These are phyloP conservation scores for Pachyrhynchus sulphureomaculatus DNA, from an alignment of 1,140 invertebrate species.

Conservation along the genomic window DNA sequence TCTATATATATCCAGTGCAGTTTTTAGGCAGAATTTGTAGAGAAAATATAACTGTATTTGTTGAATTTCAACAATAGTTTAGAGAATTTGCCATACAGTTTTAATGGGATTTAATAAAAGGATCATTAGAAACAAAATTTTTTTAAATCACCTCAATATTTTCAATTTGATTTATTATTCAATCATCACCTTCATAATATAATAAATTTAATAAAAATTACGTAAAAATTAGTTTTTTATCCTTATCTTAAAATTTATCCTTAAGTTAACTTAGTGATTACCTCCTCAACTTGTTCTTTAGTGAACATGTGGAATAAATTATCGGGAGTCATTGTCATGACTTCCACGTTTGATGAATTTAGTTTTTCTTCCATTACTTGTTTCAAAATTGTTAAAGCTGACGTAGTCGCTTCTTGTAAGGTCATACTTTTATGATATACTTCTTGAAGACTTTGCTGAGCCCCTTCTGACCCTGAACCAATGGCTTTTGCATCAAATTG, in stretches of 20 bases:
- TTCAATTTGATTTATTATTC: background rate
- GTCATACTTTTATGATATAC: slow-evolving; percentile 81
- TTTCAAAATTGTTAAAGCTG: slow-evolving; percentile 92
- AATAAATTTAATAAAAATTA: slow-evolving; percentile 1
- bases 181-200: background rate
- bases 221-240: slow-evolving; percentile 3
- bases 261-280: slow-evolving; percentile 78
- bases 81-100: too few species aligned
- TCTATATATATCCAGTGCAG: too few species aligned
- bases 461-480: slow-evolving; percentile 98
- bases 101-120: too few species aligned
- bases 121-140: too few species aligned
- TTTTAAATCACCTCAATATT: background rate
- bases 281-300: slow-evolving; percentile 87
- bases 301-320: slow-evolving; percentile 87
- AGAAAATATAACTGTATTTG: too few species aligned
- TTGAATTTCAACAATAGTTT: too few species aligned
- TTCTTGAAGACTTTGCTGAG: slow-evolving; percentile 91
- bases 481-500: slow-evolving; percentile 99
- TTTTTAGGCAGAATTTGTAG: too few species aligned
- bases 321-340: slow-evolving; percentile 88
- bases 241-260: background rate
- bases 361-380: slow-evolving; percentile 99
- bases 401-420: slow-evolving; percentile 91
- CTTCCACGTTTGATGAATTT: slow-evolving; percentile 96